Conservation (phyloP, 2,888 invertebrate genomes). For the Leptopilina drosophilae region DNA sequence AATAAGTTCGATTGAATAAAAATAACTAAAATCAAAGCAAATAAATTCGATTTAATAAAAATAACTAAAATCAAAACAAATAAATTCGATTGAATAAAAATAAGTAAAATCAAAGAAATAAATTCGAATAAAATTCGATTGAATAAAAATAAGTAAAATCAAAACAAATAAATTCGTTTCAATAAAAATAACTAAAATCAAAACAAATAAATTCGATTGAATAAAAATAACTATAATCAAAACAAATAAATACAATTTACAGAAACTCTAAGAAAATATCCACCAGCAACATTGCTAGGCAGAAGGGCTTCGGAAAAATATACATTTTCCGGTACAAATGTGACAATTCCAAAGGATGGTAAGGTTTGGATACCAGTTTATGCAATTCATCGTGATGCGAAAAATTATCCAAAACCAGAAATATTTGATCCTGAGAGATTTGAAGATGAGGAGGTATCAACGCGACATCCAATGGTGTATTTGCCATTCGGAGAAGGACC, state of each 20-base stretch:
- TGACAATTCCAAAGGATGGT: conserved; percentile 58
- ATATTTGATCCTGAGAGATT: conserved; percentile 67
- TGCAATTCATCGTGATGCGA: conserved; percentile 63
- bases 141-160: too few relatives aligned
- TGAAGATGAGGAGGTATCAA: conserved; percentile 51
- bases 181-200: too few relatives aligned
- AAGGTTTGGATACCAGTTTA: conserved; percentile 59
- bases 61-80: too few relatives aligned
- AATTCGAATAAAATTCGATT: too few relatives aligned
- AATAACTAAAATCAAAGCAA: too few relatives aligned
- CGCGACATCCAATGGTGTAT: conserved; percentile 58
- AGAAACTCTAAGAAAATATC: conserved; percentile 66
- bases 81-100: too few relatives aligned
- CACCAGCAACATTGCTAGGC: conserved; percentile 53
- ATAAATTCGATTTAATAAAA: too few relatives aligned
- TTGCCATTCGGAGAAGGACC: conserved; percentile 63
- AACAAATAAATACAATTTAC: not conserved
- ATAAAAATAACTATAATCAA: too few relatives aligned
- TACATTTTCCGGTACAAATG: conserved; percentile 58
- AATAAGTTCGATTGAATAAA: too few relatives aligned
- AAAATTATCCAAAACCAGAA: conserved; percentile 64
- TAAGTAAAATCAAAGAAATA: too few relatives aligned
- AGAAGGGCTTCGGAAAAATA: conserved; percentile 56
- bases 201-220: too few relatives aligned
- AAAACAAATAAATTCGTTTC: too few relatives aligned